Evolutionary conservation across 2,888 invertebrate species (phyloP).

Genomic region (Himalopsyche tibetana): DNA sequence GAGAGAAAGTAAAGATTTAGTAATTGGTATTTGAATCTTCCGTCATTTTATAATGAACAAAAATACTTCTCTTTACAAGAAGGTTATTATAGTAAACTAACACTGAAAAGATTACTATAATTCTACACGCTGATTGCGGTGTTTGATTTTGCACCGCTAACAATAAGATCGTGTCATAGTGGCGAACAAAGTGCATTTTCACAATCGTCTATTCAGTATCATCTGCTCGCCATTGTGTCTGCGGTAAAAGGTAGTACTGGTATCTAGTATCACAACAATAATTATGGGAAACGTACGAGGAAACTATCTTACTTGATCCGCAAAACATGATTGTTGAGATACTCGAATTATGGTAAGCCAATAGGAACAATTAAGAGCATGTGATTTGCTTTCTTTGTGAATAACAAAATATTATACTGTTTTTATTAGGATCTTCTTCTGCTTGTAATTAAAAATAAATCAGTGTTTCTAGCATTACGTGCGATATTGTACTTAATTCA

Average conservation of each 20-base stretch:
- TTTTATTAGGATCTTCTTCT: too few relatives aligned
- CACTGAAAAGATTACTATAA: neutral
- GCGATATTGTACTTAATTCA: too few relatives aligned
- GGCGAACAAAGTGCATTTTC: conserved; percentile 13
- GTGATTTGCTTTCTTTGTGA: too few relatives aligned
- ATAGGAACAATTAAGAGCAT: neutral
- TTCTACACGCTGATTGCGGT: neutral
- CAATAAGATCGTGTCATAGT: conserved; percentile 1
- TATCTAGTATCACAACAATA: neutral
- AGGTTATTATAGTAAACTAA: too few relatives aligned
- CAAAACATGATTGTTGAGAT: neutral
- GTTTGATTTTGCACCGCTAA: neutral
- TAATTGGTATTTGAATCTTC: conserved; percentile 16
- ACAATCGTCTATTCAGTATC: conserved; percentile 31
- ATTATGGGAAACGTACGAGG: conserved; percentile 27
- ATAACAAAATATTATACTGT: too few relatives aligned
- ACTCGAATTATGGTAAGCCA: neutral
- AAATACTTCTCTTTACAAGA: neutral
- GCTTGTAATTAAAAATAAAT: too few relatives aligned
- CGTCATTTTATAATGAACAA: conserved; percentile 22
- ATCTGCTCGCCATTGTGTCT: neutral
- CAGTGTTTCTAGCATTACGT: too few relatives aligned
- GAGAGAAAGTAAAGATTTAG: too few relatives aligned
- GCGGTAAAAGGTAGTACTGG: neutral
- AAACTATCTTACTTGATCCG: neutral